Evolutionary conservation across 2,797 vertebrate species (phyloP), one percentile per base, ranked within the genome.

Genomic region (Ispidina picta): DNA sequence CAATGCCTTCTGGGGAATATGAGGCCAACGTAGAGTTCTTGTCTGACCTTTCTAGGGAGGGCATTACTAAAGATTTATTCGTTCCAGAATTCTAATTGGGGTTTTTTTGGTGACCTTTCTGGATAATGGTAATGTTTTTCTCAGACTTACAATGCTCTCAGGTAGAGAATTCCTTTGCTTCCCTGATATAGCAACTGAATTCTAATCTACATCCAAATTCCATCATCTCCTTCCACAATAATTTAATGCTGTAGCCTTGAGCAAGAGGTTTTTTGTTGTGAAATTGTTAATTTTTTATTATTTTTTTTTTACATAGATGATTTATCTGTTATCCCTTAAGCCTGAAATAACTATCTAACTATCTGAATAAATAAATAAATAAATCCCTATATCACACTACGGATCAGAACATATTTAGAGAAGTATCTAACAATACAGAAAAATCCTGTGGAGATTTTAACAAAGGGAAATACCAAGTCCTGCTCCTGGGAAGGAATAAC

Each of bases 101-200:
- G 86, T 76, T 83, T 84, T 65, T 84, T 65, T 82, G 35, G 68
- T 95, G 93, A 95, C 92, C 85, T 93, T 94, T 95, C 71, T 89
- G 64, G 85, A 37, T 93, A 91, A 89, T 20, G 49, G 74, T 58
- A 26, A 78, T 89, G 77, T 83, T 89, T 83, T 86, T 82, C 85
- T 86, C 89, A 88, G 44, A 86, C 49, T 92, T 84, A 87, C 87
- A 89, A 26, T 28, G 49, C n/a, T 93, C 49, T 93, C 71, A 93
- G 71, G 22, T 68, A 86, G 54, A 68, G 74, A 93, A 91, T 83
- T 95, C 91, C 72, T 88, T 91, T 9, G 1, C 43, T 89, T 37
- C 28, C 62, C 49, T 84, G 69, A 58, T 60, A 89, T 33, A 76
- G 37, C 43, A 88, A 49, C 26, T 46, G 89, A 95, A 95, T 93